Conservation (phyloP, 2,113 vertebrate genomes). For the Pitta sordida region DNA sequence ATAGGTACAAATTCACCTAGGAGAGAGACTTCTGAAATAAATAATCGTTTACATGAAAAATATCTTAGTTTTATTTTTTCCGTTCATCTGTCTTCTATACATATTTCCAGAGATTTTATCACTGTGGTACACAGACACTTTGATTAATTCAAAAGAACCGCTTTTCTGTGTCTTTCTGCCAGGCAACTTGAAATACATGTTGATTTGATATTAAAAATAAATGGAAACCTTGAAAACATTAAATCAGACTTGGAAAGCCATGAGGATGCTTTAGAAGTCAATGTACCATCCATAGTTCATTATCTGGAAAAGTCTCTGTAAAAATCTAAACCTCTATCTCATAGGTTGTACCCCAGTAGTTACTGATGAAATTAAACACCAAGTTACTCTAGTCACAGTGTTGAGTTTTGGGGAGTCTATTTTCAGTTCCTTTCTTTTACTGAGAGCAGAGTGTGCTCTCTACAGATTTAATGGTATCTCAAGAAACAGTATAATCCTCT, state of each 20-base stretch:
- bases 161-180: neutral
- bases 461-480: neutral
- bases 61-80: neutral
- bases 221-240: neutral
- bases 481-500: neutral
- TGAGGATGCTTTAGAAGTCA: neutral
- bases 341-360: neutral
- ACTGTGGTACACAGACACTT: neutral
- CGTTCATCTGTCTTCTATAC: neutral
- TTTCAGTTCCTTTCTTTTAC: no score
- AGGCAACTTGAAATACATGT: neutral
- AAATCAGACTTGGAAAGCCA: neutral
- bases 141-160: neutral
- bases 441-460: neutral
- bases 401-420: no score
- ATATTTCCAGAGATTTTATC: neutral
- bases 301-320: neutral
- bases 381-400: no score
- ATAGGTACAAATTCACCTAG: neutral
- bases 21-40: neutral
- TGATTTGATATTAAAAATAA: neutral
- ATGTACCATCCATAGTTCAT: rapidly evolving
- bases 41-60: neutral
- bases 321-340: neutral
- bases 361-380: neutral